phyloP scores from a whole-genome alignment of 2,888 invertebrate genomes.

The Aquatica leii region DNA sequence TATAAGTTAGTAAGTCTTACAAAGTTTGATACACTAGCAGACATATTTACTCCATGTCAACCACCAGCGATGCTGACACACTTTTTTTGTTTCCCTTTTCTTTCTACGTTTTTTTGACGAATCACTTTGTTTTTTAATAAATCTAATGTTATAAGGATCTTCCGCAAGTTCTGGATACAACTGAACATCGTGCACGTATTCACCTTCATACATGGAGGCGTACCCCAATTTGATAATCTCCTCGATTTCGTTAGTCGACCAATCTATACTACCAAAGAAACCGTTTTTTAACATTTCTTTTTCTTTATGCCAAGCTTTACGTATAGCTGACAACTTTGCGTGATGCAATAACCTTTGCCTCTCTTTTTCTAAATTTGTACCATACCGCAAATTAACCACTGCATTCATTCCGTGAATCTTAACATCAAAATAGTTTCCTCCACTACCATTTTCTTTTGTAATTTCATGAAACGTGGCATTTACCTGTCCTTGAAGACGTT shows the following conservation, averaged over 20 bases:
- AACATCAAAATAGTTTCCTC: conserved; percentile 82
- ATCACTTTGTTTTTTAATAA: conserved; percentile 81
- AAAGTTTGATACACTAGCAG: conserved; percentile 36
- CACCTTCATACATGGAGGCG: conserved; percentile 87
- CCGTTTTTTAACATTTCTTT: conserved; percentile 83
- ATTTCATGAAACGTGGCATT: conserved; percentile 92
- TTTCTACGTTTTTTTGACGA: conserved; percentile 76
- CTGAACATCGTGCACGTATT: conserved; percentile 90
- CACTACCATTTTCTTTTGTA: conserved; percentile 73
- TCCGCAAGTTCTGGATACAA: conserved; percentile 93
- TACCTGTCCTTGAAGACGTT: conserved; percentile 87
- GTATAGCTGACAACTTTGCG: conserved; percentile 84
- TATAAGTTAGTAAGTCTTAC: conserved; percentile 21
- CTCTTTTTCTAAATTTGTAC: conserved; percentile 90
- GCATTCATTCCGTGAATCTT: conserved; percentile 91
- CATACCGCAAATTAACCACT: conserved; percentile 93
- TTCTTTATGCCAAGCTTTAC: conserved; percentile 94
- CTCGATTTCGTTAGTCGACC: conserved; percentile 88
- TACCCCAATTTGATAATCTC: conserved; percentile 87
- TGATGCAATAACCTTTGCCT: conserved; percentile 89
- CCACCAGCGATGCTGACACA: conserved; percentile 55
- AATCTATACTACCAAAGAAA: conserved; percentile 79
- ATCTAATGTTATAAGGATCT: conserved; percentile 94
- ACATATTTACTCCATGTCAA: conserved; percentile 55
- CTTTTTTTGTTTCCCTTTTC: conserved; percentile 66